These are phyloP conservation scores for Acipenser oxyrinchus DNA, from an alignment of 2,797 vertebrate species.

Conservation along the genomic window DNA sequence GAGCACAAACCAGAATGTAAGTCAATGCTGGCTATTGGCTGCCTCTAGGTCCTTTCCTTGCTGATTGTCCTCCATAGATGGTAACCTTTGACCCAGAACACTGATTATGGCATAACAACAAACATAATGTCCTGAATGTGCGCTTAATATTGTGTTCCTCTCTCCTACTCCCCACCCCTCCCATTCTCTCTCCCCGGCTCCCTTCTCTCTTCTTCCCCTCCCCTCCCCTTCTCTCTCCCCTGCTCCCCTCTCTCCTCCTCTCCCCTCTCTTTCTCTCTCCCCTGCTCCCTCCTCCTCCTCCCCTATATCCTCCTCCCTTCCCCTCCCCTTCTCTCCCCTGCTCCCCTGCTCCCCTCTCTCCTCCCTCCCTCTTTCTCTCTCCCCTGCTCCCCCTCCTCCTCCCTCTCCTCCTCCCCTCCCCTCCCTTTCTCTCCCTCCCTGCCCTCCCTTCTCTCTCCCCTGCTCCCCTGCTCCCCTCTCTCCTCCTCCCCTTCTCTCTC, in stretches of 20 bases:
- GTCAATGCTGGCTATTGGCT: no score
- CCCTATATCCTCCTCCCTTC: not conserved
- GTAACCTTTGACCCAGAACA: no score
- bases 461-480: not conserved
- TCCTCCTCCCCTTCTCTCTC: constrained; percentile 14
- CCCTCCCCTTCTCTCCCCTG: constrained; percentile 7
- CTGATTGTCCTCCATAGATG: not conserved
- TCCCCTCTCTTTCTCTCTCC: constrained; percentile 19
- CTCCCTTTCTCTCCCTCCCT: constrained; percentile 17
- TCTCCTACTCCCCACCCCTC: not conserved
- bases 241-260: constrained; percentile 4
- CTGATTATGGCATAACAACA: no score
- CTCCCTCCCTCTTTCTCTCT: not conserved
- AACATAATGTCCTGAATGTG: no score
- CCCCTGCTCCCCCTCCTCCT: not conserved
- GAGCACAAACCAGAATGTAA: no score
- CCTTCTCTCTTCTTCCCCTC: not conserved
- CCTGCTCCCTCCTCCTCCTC: constrained; percentile 8
- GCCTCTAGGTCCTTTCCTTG: not conserved
- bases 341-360: not conserved
- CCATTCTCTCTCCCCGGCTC: no score
- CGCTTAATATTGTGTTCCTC: not conserved
- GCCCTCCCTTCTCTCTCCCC: not conserved
- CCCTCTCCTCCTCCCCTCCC: not conserved
- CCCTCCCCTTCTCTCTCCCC: constrained; percentile 17